Conservation (phyloP, 2,888 invertebrate genomes). For the Microctonus hyperodae region DNA sequence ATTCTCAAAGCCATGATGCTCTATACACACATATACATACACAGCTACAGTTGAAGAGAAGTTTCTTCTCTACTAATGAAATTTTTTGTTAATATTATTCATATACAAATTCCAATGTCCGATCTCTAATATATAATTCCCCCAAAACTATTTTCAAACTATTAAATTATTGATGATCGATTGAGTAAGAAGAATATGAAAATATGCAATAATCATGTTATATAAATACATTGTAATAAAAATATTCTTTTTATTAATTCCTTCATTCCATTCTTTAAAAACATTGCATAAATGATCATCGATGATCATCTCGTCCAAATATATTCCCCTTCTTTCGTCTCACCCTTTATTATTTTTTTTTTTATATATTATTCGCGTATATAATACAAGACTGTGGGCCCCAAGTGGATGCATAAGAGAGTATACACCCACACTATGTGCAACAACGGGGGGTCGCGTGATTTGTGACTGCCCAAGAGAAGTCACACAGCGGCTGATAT, state of each 20-base stretch:
- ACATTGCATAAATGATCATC: neutral
- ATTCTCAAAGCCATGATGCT: neutral
- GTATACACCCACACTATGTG: conserved; percentile 52
- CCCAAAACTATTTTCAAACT: neutral
- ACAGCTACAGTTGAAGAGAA: neutral
- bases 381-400: conserved; percentile 23
- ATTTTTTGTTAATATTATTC: conserved; percentile 19
- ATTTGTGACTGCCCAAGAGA: conserved; percentile 62
- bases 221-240: neutral
- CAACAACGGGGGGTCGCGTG: conserved; percentile 62
- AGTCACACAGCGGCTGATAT: conserved; percentile 64
- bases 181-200: neutral
- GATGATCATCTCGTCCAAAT: neutral
- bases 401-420: conserved; percentile 33
- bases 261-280: neutral
- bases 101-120: neutral
- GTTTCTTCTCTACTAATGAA: neutral
- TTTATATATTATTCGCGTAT: neutral
- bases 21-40: too few species aligned
- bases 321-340: neutral
- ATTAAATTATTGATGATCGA: conserved; percentile 5
- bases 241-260: neutral
- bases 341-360: neutral
- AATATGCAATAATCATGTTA: neutral
- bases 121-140: neutral